Percentiles rank a stretch among this genome's conserved stretches.
Evolutionary conservation across 2,888 invertebrate genomes (phyloP).

Genomic region (Philereme vetulata): DNA sequence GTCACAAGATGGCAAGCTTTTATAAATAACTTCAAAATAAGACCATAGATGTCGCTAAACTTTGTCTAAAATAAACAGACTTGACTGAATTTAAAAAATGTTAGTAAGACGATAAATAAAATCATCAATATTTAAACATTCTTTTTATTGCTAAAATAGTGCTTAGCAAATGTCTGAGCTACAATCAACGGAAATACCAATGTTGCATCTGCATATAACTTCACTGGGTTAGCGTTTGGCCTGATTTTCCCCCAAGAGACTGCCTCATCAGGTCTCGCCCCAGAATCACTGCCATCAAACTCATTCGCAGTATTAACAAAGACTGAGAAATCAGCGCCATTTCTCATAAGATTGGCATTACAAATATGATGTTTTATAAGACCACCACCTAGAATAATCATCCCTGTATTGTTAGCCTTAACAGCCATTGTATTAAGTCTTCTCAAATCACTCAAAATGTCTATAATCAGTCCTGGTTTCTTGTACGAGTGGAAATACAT

Average conservation of each 20-base stretch:
- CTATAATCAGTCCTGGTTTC: conserved; percentile 95
- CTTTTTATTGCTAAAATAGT: conserved; percentile 82
- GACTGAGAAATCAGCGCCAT: conserved; percentile 98
- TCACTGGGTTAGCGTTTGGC: conserved; percentile 93
- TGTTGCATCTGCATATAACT: conserved; percentile 97
- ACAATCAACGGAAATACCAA: conserved; percentile 97
- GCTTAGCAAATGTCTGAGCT: conserved; percentile 96
- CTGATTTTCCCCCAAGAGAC: conserved; percentile 99
- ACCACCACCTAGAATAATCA: conserved; percentile 98
- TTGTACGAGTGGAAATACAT: conserved; percentile 98
- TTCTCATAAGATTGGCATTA: conserved; percentile 99
- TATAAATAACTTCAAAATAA: neutral
- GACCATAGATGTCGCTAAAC: conserved; percentile 7
- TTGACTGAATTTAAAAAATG: neutral
- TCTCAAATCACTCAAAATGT: conserved; percentile 95
- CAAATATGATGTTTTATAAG: conserved; percentile 99
- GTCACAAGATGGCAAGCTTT: conserved; percentile 42
- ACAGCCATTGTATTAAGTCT: conserved; percentile 97
- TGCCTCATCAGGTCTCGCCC: conserved; percentile 99
- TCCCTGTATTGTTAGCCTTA: conserved; percentile 95
- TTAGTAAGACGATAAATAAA: conserved; percentile 3
- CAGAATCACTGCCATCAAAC: conserved; percentile 99
- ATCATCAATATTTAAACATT: conserved; percentile 60
- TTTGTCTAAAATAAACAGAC: too few relatives aligned
- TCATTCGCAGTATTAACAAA: conserved; percentile 98